Conservation (phyloP, 1,140 invertebrate species). For the Matsumurasca onukii region DNA sequence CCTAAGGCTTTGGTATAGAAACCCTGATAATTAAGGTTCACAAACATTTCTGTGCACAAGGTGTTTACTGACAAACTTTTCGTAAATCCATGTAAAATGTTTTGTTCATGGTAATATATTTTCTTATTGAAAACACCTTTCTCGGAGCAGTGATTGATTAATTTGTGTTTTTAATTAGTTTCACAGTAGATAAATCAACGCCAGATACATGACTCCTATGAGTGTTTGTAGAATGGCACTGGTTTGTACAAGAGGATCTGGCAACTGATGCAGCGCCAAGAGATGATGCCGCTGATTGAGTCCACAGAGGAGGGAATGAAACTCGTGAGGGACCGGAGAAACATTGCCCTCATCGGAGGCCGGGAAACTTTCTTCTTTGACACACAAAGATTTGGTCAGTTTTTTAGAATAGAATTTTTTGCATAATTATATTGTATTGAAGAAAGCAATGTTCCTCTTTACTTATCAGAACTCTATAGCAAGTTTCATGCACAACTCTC, state of each 20-base stretch:
- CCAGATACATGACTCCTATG: too few species aligned
- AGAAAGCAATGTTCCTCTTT: background rate
- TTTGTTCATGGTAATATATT: too few species aligned
- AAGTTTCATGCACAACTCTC: too few species aligned
- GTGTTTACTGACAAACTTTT: too few species aligned
- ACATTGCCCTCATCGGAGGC: constrained; percentile 63
- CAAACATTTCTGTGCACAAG: too few species aligned
- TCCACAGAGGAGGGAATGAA: constrained; percentile 66
- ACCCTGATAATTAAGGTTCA: too few species aligned
- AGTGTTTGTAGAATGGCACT: constrained; percentile 69
- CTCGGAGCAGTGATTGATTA: too few species aligned
- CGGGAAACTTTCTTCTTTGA: constrained; percentile 69
- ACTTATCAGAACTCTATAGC: background rate
- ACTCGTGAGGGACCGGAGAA: constrained; percentile 54
- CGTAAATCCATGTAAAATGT: too few species aligned
- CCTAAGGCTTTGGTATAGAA: too few species aligned
- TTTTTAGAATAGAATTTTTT: constrained; percentile 7
- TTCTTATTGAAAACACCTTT: too few species aligned
- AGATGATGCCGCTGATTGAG: constrained; percentile 55
- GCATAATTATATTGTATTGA: background rate
- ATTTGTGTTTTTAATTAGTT: too few species aligned
- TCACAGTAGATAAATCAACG: too few species aligned
- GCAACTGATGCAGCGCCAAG: constrained; percentile 59
- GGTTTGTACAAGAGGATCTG: constrained; percentile 65
- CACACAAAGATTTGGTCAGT: constrained; percentile 62